Evolutionary conservation across 2,113 vertebrate genomes (phyloP).

Genomic region (Seriola aureovittata): DNA sequence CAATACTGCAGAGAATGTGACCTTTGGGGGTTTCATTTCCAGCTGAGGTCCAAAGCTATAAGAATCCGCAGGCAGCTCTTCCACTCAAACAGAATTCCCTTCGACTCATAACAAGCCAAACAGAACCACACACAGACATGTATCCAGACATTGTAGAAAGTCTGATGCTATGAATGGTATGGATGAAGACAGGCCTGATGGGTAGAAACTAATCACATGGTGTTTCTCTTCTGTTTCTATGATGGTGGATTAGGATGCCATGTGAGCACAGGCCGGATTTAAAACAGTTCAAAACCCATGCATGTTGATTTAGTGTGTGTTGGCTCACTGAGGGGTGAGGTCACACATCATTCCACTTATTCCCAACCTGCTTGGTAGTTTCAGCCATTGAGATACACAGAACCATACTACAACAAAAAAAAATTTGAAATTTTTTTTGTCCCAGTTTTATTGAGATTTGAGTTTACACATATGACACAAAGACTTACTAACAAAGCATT

Average conservation of each 20-base stretch:
- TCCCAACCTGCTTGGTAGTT: constrained; percentile 25
- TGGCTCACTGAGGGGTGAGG: neutral
- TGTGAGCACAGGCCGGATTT: constrained; percentile 23
- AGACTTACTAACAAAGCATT: constrained; percentile 50
- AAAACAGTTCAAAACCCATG: neutral
- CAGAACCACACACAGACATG: neutral
- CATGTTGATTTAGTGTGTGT: constrained; percentile 20
- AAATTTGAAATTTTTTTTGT: constrained; percentile 15
- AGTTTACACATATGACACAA: constrained; percentile 54
- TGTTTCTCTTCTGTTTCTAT: constrained; percentile 37
- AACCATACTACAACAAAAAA: neutral
- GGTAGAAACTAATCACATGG: constrained; percentile 32
- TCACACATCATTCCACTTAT: constrained; percentile 60
- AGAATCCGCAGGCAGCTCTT: neutral
- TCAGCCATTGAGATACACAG: neutral
- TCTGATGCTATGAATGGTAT: neutral
- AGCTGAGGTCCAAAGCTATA: neutral
- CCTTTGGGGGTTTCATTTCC: neutral
- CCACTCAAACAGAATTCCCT: neutral
- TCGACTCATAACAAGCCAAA: neutral
- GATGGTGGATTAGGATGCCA: constrained; percentile 58
- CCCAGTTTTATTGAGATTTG: constrained; percentile 66
- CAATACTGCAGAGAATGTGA: neutral
- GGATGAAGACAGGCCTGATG: neutral
- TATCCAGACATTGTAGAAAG: neutral